Conservation (phyloP, 2,113 vertebrate genomes). For the Paracanthobrama guichenoti region DNA sequence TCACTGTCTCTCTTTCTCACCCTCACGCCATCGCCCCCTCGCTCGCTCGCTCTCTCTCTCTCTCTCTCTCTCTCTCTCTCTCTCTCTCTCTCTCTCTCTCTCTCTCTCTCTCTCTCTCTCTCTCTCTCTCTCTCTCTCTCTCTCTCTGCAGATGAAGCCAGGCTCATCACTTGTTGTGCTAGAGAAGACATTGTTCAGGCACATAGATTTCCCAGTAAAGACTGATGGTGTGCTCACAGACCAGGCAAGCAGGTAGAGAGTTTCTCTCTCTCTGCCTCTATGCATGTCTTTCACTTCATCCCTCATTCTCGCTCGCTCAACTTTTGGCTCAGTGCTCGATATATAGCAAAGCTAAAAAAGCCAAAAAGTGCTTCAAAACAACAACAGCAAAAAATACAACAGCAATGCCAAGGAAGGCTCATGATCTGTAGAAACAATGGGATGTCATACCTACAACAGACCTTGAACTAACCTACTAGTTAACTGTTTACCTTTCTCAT, state of each 20-base stretch:
- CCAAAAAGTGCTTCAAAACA: background rate
- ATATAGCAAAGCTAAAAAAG: conserved; percentile 2
- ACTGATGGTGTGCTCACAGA: conserved; percentile 71
- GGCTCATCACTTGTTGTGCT: conserved; percentile 74
- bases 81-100: conserved; percentile 46
- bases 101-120: conserved; percentile 61
- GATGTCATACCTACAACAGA: background rate
- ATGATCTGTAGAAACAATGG: background rate
- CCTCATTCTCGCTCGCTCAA: background rate
- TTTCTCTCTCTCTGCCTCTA: conserved; percentile 40
- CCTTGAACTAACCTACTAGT: background rate
- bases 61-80: conserved; percentile 19
- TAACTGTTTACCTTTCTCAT: background rate
- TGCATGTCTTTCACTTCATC: background rate
- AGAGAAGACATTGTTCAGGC: conserved; percentile 62
- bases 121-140: background rate
- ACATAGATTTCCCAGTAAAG: conserved; percentile 72
- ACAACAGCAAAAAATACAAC: background rate
- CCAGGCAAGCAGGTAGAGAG: conserved; percentile 68
- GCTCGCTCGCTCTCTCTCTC: conserved; percentile 43
- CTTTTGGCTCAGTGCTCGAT: conserved; percentile 3
- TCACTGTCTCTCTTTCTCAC: conserved; percentile 63
- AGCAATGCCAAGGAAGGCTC: background rate
- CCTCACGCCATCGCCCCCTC: conserved; percentile 40
- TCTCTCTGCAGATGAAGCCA: conserved; percentile 54